These are phyloP conservation scores for Lytechinus variegatus DNA, from an alignment of 35 echinoderm and acorn worm species.

Conservation along the genomic window DNA sequence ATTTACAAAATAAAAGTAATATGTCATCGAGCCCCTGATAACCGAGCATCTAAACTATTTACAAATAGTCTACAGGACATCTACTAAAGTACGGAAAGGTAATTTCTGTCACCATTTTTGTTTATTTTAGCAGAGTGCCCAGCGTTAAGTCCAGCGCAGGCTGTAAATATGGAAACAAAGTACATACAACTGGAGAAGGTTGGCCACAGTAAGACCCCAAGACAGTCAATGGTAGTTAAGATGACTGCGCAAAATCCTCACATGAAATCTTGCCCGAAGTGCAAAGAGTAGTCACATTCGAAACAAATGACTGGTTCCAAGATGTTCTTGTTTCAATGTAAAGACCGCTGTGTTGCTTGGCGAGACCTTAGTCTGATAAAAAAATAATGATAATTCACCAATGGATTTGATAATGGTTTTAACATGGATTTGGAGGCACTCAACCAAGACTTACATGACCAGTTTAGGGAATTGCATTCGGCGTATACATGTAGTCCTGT, in stretches of 20 bases:
- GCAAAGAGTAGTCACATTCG: not conserved
- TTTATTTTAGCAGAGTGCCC: not conserved
- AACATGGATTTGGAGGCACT: not conserved
- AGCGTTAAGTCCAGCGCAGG: not conserved
- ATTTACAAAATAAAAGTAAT: not conserved
- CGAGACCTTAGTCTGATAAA: not conserved
- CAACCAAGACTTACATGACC: not conserved
- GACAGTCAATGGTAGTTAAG: not conserved
- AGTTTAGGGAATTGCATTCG: not conserved
- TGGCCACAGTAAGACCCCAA: not conserved
- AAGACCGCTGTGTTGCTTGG: not conserved
- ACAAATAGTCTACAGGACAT: not conserved
- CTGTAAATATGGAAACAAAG: too few species aligned
- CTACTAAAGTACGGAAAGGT: not conserved
- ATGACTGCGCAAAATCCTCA: not conserved
- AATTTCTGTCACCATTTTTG: not conserved
- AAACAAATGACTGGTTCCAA: not conserved
- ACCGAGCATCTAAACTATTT: slow-evolving; percentile 1
- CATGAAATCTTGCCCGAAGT: not conserved
- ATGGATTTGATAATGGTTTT: not conserved
- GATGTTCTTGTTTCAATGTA: not conserved
- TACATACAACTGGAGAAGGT: not conserved
- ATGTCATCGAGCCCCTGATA: not conserved
- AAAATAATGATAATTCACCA: not conserved
- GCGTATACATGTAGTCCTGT: not conserved